phyloP scores from a whole-genome alignment of 2,888 invertebrate species.

The Caenorhabditis imperialis region DNA sequence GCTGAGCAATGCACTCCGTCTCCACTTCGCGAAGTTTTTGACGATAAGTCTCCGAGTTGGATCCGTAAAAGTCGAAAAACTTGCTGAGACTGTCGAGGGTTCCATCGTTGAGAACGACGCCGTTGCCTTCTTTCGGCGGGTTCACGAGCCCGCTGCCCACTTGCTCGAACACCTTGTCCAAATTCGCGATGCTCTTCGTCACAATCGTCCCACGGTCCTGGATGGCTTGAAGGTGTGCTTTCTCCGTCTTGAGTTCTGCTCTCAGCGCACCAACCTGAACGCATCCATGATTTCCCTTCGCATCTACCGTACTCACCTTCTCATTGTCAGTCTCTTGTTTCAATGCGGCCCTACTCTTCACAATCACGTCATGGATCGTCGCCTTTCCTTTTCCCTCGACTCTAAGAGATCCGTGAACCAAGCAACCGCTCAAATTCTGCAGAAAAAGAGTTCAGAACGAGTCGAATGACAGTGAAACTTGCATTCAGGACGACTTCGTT shows the following conservation, averaged over 20 bases:
- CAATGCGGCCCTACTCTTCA: constrained; percentile 44
- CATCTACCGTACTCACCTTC: no score
- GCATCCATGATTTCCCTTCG: no score
- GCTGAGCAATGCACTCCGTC: constrained; percentile 5
- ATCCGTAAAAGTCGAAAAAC: constrained; percentile 62
- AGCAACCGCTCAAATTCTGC: constrained; percentile 60
- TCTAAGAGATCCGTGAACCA: constrained; percentile 66
- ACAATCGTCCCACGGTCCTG: constrained; percentile 4
- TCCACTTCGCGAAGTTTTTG: constrained; percentile 15
- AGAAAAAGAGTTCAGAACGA: constrained; percentile 7
- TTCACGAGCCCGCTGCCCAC: constrained; percentile 44
- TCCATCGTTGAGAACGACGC: constrained; percentile 32
- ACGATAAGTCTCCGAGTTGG: constrained; percentile 33
- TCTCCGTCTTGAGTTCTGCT: constrained; percentile 15
- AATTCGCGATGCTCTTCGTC: constrained; percentile 19
- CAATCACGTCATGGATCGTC: constrained; percentile 69
- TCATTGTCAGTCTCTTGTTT: constrained; percentile 58
- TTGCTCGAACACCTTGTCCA: constrained; percentile 23
- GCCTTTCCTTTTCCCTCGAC: constrained; percentile 69
- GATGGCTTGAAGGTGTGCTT: constrained; percentile 8
- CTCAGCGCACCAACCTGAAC: constrained; percentile 9
- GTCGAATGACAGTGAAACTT: no score
- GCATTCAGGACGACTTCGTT: constrained; percentile 67
- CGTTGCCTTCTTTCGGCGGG: constrained; percentile 33
- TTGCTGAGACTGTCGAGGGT: constrained; percentile 58